Conservation (phyloP, 2,888 invertebrate species). For the Scotopteryx bipunctaria region DNA sequence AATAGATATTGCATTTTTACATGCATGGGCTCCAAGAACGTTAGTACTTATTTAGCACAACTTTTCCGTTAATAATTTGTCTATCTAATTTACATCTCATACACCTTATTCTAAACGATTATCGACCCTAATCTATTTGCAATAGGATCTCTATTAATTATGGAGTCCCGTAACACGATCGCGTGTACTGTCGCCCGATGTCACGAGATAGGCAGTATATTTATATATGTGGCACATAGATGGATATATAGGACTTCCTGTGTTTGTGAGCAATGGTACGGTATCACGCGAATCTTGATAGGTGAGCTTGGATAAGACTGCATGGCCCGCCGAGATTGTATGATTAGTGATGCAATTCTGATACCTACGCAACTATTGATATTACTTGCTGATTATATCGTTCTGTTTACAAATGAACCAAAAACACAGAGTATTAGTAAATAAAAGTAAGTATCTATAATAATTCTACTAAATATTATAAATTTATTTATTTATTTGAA, state of each 20-base stretch:
- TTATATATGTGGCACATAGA: conserved; percentile 24
- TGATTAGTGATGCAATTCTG: conserved; percentile 35
- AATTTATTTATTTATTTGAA: too few species aligned
- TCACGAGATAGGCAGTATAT: conserved; percentile 23
- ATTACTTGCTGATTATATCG: conserved; percentile 18
- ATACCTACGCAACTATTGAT: conserved; percentile 31
- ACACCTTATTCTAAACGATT: conserved; percentile 7
- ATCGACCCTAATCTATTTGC: conserved; percentile 19
- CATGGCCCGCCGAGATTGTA: conserved; percentile 27
- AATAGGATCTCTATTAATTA: conserved; percentile 28
- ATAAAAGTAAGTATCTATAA: too few species aligned
- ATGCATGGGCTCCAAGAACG: neutral
- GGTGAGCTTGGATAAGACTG: conserved; percentile 32
- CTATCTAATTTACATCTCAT: conserved; percentile 20
- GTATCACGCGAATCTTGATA: conserved; percentile 38
- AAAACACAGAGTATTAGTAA: too few species aligned
- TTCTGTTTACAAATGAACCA: neutral
- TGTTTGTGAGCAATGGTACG: conserved; percentile 33
- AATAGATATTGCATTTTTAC: too few species aligned
- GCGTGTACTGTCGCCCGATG: conserved; percentile 34
- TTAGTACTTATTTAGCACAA: conserved; percentile 3
- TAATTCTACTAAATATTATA: too few species aligned
- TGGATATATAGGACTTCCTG: conserved; percentile 35
- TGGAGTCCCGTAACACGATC: conserved; percentile 32
- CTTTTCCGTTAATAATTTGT: conserved; percentile 16